Conservation (phyloP, 2,113 vertebrate species). For the Antechinus stuartii region DNA sequence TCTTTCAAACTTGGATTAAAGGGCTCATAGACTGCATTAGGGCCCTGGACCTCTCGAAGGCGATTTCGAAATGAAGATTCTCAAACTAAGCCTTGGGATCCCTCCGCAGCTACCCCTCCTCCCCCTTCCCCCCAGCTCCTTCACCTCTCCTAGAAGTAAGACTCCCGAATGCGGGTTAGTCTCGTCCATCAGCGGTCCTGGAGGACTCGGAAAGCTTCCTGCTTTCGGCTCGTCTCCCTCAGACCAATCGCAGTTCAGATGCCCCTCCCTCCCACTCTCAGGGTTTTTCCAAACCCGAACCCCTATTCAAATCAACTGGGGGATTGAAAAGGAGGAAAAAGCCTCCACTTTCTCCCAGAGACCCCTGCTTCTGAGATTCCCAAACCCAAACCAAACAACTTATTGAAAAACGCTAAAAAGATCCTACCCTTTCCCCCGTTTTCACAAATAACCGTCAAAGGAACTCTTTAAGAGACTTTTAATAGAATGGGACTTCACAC, state of each 20-base stretch:
- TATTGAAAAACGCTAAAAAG: not conserved
- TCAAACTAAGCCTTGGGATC: not conserved
- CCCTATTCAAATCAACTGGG: not conserved
- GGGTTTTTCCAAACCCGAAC: not conserved
- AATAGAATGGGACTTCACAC: not conserved
- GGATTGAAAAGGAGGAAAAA: not conserved
- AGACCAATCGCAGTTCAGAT: not conserved
- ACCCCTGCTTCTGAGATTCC: not conserved
- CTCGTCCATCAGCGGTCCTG: no score
- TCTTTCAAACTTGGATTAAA: conserved; percentile 50
- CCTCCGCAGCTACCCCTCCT: not conserved
- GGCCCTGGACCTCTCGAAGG: not conserved
- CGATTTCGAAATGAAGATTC: not conserved
- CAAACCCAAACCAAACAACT: not conserved
- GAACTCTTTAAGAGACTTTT: not conserved
- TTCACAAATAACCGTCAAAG: not conserved
- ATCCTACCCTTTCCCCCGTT: not conserved
- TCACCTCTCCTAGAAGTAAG: not conserved
- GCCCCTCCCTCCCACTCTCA: not conserved
- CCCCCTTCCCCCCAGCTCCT: no score
- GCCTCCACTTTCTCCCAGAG: not conserved
- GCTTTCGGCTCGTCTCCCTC: not conserved
- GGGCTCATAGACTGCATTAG: not conserved
- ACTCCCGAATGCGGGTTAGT: not conserved
- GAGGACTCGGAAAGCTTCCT: not conserved